These are phyloP conservation scores for Peromyscus melanophrys DNA, from an alignment of 2,797 vertebrate genomes.

Conservation along the genomic window DNA sequence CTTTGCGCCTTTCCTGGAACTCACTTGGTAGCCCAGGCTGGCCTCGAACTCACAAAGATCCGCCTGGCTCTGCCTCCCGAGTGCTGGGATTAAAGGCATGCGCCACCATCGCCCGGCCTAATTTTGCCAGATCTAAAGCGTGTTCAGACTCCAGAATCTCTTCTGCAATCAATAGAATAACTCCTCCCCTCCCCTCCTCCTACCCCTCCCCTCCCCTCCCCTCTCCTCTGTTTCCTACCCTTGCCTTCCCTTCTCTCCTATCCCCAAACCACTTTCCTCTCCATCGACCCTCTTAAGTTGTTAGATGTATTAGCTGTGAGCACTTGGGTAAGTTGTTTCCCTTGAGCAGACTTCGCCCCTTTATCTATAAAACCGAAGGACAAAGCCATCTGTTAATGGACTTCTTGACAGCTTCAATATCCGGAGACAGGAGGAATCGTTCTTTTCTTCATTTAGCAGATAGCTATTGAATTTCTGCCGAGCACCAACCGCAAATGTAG, in stretches of 20 bases:
- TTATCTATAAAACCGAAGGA: conserved; percentile 10
- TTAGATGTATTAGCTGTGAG: background rate
- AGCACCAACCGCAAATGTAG: background rate
- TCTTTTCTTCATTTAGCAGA: background rate
- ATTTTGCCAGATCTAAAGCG: background rate
- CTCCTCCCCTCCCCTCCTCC: too few relatives aligned
- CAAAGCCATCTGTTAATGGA: background rate
- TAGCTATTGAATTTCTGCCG: background rate
- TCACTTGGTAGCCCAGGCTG: too few relatives aligned
- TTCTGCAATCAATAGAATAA: conserved; percentile 2
- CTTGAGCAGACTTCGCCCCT: background rate
- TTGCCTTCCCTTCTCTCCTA: background rate
- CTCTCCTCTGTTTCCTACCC: background rate
- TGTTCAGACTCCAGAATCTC: background rate
- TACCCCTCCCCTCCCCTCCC: background rate
- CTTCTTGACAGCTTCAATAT: background rate
- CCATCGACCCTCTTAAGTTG: background rate
- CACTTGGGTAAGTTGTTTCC: background rate
- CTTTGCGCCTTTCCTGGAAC: too few relatives aligned
- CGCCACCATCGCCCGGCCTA: too few relatives aligned
- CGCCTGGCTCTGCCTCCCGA: too few relatives aligned
- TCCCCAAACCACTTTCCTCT: too few relatives aligned
- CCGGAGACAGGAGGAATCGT: background rate
- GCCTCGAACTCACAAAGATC: too few relatives aligned
- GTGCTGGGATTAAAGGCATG: too few relatives aligned